A percentile compares a stretch with the other conserved stretches of the same genome.
Conservation (phyloP, 2,888 invertebrate genomes). For the Camptogramma bilineatum region DNA sequence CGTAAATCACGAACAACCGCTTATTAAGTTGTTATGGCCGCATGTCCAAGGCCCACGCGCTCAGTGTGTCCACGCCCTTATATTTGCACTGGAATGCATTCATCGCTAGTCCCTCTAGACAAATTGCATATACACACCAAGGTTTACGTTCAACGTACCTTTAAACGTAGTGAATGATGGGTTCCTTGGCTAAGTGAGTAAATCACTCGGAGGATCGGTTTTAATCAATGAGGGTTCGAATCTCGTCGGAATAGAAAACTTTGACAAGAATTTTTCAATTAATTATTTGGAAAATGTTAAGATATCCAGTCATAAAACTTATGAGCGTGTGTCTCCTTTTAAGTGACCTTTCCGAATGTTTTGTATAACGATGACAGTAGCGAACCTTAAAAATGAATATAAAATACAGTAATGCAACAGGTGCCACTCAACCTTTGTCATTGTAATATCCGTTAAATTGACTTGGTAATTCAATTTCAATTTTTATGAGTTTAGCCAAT, state of each 20-base stretch:
- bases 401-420: constrained; percentile 19
- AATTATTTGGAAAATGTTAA: too few relatives aligned
- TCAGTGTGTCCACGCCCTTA: constrained; percentile 74
- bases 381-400: not conserved
- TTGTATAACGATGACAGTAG: not conserved
- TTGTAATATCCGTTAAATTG: constrained; percentile 23
- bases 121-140: not conserved
- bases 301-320: too few relatives aligned
- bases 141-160: not conserved
- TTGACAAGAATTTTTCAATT: too few relatives aligned
- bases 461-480: constrained; percentile 22
- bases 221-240: too few relatives aligned
- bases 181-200: too few relatives aligned
- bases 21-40: constrained; percentile 83
- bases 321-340: not conserved
- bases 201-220: too few relatives aligned
- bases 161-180: not conserved
- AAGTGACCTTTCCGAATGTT: not conserved
- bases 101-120: constrained; percentile 47
- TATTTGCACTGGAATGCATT: constrained; percentile 66
- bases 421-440: constrained; percentile 21
- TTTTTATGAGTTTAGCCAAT: constrained; percentile 14
- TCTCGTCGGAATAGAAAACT: too few relatives aligned
- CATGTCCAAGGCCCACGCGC: constrained; percentile 80
- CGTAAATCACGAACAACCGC: constrained; percentile 83